Evolutionary conservation across 2,888 invertebrate species (phyloP).

Genomic region (Euzophera pinguis): DNA sequence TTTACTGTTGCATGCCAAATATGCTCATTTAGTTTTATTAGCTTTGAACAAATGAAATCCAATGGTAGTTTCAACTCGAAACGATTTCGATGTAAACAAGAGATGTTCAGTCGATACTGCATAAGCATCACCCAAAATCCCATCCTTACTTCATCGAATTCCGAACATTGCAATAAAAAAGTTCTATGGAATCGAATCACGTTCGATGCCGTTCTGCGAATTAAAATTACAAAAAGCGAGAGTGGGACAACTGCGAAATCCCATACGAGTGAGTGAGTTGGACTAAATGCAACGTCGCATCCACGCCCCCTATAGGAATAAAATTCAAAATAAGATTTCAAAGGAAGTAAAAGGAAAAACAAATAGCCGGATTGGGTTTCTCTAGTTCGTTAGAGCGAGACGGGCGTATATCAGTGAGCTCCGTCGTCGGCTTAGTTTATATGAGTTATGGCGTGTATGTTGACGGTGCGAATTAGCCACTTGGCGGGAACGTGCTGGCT

Average conservation of each 20-base stretch:
- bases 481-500: slow-evolving; percentile 62
- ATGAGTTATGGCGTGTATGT: slow-evolving; percentile 76
- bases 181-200: slow-evolving; percentile 72
- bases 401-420: slow-evolving; percentile 44
- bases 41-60: slow-evolving; percentile 5
- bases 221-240: slow-evolving; percentile 77
- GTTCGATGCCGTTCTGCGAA: slow-evolving; percentile 76
- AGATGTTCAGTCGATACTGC: slow-evolving; percentile 45
- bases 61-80: not conserved
- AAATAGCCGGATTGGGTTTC: slow-evolving; percentile 65
- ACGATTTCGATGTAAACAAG: slow-evolving; percentile 17
- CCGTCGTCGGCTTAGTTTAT: slow-evolving; percentile 64
- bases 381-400: slow-evolving; percentile 71
- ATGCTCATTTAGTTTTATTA: not conserved
- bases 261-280: slow-evolving; percentile 66
- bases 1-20: not conserved
- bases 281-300: slow-evolving; percentile 80
- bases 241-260: slow-evolving; percentile 50
- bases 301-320: slow-evolving; percentile 78
- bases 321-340: slow-evolving; percentile 79
- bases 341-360: slow-evolving; percentile 76
- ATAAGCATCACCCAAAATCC: slow-evolving; percentile 54
- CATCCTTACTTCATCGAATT: slow-evolving; percentile 62
- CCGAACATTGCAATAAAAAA: slow-evolving; percentile 68
- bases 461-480: slow-evolving; percentile 75